Conservation (phyloP, 2,888 invertebrate genomes). For the Rotaria magnacalcarata region DNA sequence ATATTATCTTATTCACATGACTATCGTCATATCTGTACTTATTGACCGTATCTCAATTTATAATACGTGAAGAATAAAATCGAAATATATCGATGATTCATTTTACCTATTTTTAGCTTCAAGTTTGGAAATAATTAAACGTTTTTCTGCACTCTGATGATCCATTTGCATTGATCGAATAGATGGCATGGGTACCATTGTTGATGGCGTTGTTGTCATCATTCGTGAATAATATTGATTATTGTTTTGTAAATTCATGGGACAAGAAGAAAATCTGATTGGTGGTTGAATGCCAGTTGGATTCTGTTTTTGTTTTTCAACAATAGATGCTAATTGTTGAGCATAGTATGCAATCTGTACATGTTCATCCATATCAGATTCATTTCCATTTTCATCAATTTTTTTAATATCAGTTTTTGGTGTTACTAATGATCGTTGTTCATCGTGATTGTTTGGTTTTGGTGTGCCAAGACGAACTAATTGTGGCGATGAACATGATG, state of each 20-base stretch:
- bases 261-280: background rate
- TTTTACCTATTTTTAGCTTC: slow-evolving; percentile 26
- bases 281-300: background rate
- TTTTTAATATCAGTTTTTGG: background rate
- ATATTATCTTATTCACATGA: background rate
- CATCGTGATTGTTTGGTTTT: background rate
- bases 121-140: slow-evolving; percentile 6
- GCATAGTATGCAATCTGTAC: background rate
- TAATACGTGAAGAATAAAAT: no score
- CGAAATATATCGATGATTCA: no score
- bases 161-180: background rate
- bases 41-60: no score
- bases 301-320: background rate
- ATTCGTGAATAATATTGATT: slow-evolving; percentile 5
- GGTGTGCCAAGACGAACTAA: background rate
- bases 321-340: background rate
- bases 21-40: background rate
- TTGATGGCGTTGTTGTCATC: background rate
- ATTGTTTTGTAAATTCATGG: slow-evolving; percentile 22
- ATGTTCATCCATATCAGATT: slow-evolving; percentile 12
- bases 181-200: background rate
- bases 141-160: background rate
- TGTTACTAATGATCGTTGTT: background rate
- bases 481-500: background rate
- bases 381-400: background rate